These are phyloP conservation scores for Pipistrellus nathusii DNA, from an alignment of 2,797 vertebrate genomes.

Conservation along the genomic window DNA sequence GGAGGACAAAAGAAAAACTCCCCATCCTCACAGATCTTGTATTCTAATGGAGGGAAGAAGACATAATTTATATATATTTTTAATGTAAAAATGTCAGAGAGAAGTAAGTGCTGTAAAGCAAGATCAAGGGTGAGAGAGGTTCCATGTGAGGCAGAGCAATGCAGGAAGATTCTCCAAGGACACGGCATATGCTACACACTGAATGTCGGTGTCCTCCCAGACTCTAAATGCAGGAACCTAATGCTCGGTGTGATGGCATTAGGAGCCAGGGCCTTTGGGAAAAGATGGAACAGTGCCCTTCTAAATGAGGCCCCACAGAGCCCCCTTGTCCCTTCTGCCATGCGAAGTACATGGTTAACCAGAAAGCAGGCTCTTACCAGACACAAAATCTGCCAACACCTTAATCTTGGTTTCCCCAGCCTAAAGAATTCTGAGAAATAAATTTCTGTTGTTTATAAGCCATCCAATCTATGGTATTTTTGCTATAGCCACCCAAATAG, in stretches of 20 bases:
- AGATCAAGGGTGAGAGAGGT: not conserved
- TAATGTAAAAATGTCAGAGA: not conserved
- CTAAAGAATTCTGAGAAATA: not conserved
- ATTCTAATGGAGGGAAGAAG: not conserved
- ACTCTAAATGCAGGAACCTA: not conserved
- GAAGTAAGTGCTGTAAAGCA: not conserved
- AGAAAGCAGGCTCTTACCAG: not conserved
- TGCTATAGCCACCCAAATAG: not conserved
- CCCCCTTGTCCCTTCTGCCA: not conserved
- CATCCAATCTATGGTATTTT: not conserved
- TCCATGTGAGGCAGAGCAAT: not conserved
- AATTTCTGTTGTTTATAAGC: not conserved
- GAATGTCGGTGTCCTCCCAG: not conserved
- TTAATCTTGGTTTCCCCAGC: not conserved
- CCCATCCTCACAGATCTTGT: not conserved
- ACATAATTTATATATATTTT: not conserved
- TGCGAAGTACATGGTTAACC: not conserved
- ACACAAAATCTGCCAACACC: not conserved
- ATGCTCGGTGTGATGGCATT: no score
- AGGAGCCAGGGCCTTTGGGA: not conserved
- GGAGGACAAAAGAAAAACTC: not conserved
- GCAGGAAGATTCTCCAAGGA: not conserved
- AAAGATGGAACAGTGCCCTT: not conserved
- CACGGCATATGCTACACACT: not conserved
- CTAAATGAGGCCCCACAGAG: not conserved